Evolutionary conservation across 2,113 vertebrate genomes (phyloP).

Genomic region (Taxidea taxus): DNA sequence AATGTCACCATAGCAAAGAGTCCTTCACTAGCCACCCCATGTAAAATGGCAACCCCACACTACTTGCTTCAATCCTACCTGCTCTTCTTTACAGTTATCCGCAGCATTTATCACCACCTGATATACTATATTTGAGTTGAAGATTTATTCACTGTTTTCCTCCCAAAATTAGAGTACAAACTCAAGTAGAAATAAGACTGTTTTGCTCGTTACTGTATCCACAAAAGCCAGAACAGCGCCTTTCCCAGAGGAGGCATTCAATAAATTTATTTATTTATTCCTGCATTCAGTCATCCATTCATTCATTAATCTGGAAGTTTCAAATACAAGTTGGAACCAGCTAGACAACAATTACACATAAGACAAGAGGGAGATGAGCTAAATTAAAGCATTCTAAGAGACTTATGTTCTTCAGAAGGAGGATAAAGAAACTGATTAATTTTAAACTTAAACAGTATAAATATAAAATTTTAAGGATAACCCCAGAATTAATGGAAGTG

Average conservation of each 20-base stretch:
- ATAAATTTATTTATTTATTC: background rate
- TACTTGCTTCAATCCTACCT: background rate
- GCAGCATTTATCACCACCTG: background rate
- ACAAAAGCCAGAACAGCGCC: background rate
- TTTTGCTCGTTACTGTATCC: background rate
- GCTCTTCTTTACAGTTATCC: background rate
- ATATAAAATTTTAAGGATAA: background rate
- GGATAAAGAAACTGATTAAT: background rate
- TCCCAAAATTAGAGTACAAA: background rate
- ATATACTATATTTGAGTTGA: background rate
- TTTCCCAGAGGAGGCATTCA: background rate
- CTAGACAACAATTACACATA: background rate
- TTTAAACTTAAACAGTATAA: background rate
- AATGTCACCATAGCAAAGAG: background rate
- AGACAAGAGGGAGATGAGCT: background rate
- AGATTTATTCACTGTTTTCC: background rate
- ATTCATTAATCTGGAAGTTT: background rate
- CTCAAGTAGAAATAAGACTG: background rate
- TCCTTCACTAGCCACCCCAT: background rate
- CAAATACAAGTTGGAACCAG: background rate
- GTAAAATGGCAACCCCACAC: background rate
- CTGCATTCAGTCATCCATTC: background rate
- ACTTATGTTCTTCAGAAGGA: background rate
- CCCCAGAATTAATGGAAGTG: background rate
- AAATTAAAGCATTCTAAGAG: slow-evolving; percentile 13